A percentile compares a stretch with the other conserved stretches of the same genome.
phyloP scores from a whole-genome alignment of 2,113 vertebrate genomes.

The Artemisiospiza belli region DNA sequence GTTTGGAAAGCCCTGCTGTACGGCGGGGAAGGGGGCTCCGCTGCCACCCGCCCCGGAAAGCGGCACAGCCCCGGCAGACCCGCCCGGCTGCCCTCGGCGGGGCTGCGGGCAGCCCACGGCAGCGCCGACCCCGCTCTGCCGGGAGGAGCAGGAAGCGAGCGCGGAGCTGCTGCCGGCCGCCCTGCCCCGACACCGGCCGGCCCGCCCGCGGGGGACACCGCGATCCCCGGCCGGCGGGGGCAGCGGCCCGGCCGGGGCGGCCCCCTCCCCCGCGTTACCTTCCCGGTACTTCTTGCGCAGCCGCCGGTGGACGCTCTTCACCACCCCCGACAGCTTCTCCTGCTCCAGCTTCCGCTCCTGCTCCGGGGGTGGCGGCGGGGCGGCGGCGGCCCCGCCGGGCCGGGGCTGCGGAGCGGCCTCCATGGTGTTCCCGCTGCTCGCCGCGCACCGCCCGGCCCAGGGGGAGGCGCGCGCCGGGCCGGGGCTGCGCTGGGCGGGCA shows the following conservation, averaged over 20 bases:
- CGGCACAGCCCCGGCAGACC: neutral
- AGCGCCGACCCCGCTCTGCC: neutral
- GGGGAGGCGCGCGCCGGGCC: neutral
- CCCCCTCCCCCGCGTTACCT: constrained; percentile 76
- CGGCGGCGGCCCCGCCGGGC: neutral
- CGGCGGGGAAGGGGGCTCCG: neutral
- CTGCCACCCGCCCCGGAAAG: neutral
- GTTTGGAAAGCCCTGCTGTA: neutral
- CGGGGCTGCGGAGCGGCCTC: neutral
- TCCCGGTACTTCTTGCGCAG: constrained; percentile 96
- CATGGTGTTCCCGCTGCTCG: neutral
- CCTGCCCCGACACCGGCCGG: neutral
- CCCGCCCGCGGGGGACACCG: neutral
- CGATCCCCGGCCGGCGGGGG: neutral
- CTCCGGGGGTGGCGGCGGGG: neutral
- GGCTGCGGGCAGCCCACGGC: neutral
- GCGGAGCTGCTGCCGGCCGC: neutral
- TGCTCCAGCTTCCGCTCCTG: neutral
- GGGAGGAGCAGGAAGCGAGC: neutral
- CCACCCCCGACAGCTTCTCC: constrained; percentile 83
- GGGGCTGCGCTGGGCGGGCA: neutral
- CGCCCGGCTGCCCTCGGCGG: neutral
- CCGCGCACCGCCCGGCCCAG: neutral
- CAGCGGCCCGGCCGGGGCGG: neutral
- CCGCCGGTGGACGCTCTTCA: constrained; percentile 93